A percentile compares a stretch with the other conserved stretches of the same genome.
Conservation (phyloP, 2,888 invertebrate species). For the Platypus cylindrus region DNA sequence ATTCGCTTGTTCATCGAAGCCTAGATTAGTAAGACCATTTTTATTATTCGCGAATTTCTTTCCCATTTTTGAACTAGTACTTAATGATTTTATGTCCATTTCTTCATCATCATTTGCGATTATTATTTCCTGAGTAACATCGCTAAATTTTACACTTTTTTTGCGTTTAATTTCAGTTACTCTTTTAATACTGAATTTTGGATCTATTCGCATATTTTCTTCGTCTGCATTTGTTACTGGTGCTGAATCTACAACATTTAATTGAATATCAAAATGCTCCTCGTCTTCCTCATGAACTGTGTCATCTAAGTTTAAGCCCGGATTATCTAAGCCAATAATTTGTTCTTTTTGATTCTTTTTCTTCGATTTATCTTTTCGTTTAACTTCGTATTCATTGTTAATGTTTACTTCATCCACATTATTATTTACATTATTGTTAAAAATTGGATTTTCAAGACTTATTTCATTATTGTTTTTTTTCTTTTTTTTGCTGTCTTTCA, state of each 20-base stretch:
- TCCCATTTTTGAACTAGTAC: conserved; percentile 10
- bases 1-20: conserved; percentile 20
- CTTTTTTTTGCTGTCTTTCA: conserved; percentile 18
- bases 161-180: conserved; percentile 11
- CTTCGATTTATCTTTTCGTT: conserved; percentile 16
- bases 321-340: conserved; percentile 18
- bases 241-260: conserved; percentile 23
- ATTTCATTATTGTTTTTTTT: conserved; percentile 7
- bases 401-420: conserved; percentile 5
- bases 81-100: conserved; percentile 15
- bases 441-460: conserved; percentile 19
- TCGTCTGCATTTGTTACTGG: conserved; percentile 5
- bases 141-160: conserved; percentile 26
- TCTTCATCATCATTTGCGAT: conserved; percentile 25
- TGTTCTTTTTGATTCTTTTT: conserved; percentile 13
- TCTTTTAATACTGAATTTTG: conserved; percentile 7
- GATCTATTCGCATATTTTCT: conserved; percentile 3
- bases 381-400: conserved; percentile 14
- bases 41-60: conserved; percentile 13
- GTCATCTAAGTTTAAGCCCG: conserved; percentile 18
- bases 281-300: conserved; percentile 11
- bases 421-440: conserved; percentile 12
- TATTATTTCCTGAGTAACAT: conserved; percentile 24
- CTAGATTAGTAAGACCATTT: conserved; percentile 22
- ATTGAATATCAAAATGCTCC: conserved; percentile 20